These are phyloP conservation scores for Tillus elongatus DNA, from an alignment of 2,888 invertebrate genomes.

Conservation along the genomic window DNA sequence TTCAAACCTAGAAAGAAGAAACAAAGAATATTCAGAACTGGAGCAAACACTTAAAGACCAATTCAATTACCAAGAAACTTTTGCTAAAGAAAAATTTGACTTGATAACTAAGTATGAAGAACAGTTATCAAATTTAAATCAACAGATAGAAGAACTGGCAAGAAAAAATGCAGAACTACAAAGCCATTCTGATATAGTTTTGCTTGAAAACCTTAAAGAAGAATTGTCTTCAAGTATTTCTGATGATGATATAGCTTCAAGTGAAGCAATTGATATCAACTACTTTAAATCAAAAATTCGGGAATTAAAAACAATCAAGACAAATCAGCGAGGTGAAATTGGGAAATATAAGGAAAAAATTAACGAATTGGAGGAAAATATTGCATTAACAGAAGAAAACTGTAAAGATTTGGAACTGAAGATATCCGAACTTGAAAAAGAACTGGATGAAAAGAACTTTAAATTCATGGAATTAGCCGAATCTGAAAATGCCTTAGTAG, in stretches of 20 bases:
- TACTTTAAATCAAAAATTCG: slow-evolving; percentile 64
- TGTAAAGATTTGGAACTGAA: slow-evolving; percentile 52
- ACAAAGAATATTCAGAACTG: no score
- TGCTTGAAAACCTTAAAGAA: no score
- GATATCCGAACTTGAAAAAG: slow-evolving; percentile 52
- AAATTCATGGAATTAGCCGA: slow-evolving; percentile 47
- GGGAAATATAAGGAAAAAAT: slow-evolving; percentile 55
- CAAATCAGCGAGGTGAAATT: slow-evolving; percentile 60
- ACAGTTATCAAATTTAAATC: no score
- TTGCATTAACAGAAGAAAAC: slow-evolving; percentile 52
- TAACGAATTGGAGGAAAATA: slow-evolving; percentile 56
- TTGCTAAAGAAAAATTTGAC: no score
- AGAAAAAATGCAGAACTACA: no score
- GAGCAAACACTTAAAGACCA: no score
- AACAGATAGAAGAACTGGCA: background rate
- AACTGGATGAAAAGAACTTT: slow-evolving; percentile 49
- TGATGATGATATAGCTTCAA: no score
- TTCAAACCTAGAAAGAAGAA: background rate
- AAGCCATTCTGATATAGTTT: no score
- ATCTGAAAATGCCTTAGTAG: slow-evolving; percentile 54
- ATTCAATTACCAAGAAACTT: no score
- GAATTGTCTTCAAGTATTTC: no score
- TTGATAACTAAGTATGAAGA: no score
- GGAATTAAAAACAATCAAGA: slow-evolving; percentile 65
- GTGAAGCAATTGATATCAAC: no score